Evolutionary conservation across 2,113 vertebrate species (phyloP).

Genomic region (Nansenia antarctica): DNA sequence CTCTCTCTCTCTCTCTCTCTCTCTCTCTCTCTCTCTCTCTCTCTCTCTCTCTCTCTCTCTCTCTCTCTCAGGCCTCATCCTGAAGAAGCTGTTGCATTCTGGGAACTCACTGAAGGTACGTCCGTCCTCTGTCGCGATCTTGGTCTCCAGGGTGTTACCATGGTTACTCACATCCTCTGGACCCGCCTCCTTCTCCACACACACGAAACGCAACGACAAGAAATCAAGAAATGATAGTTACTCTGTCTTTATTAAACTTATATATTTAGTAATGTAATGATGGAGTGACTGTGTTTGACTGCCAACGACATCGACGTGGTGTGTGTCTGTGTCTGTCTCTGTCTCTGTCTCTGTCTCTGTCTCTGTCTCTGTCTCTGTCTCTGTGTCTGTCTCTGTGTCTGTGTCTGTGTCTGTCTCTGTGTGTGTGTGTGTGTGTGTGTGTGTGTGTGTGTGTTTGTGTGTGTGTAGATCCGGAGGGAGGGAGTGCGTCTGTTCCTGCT

Average conservation of each 20-base stretch:
- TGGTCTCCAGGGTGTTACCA: no score
- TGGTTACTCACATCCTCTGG: no score
- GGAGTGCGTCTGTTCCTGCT: slow-evolving; percentile 94
- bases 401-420: neutral
- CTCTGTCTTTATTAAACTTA: no score
- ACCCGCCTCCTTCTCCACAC: no score
- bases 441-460: slow-evolving; percentile 23
- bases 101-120: slow-evolving; percentile 98
- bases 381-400: neutral
- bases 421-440: neutral
- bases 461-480: slow-evolving; percentile 91
- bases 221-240: no score
- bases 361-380: neutral
- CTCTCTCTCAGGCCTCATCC: slow-evolving; percentile 90
- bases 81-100: slow-evolving; percentile 97
- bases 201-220: no score
- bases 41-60: no score
- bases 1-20: no score
- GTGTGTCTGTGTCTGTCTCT: no score
- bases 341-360: neutral
- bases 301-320: no score
- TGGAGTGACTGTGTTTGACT: no score
- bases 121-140: neutral
- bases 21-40: slow-evolving; percentile 36
- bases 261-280: no score